phyloP scores from a whole-genome alignment of 2,113 vertebrate genomes.

The Amphiprion ocellaris region DNA sequence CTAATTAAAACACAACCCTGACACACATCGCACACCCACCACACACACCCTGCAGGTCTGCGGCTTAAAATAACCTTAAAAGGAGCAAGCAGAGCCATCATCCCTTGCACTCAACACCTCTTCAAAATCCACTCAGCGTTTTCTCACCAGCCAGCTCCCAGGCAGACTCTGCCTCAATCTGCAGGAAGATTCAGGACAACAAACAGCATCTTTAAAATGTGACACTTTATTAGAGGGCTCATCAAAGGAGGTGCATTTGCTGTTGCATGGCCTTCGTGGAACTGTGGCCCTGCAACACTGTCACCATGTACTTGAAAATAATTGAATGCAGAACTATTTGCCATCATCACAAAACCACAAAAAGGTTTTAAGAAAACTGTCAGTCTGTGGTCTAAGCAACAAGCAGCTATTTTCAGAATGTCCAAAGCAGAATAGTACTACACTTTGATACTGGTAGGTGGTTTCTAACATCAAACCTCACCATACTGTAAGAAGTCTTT shows the following conservation, averaged over 20 bases:
- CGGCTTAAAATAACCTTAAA: conserved; percentile 82
- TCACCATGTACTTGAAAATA: conserved; percentile 48
- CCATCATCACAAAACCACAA: conserved; percentile 24
- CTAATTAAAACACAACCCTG: conserved; percentile 84
- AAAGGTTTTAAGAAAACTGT: conserved; percentile 34
- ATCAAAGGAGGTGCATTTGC: conserved; percentile 58
- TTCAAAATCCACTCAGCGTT: conserved; percentile 76
- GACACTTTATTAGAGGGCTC: conserved; percentile 37
- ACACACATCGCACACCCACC: conserved; percentile 55
- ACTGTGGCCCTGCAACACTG: conserved; percentile 20
- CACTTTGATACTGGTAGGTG: not conserved
- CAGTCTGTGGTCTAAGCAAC: conserved; percentile 14
- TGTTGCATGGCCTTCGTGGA: conserved; percentile 52
- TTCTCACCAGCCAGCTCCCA: conserved; percentile 68
- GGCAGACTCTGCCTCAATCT: conserved; percentile 63
- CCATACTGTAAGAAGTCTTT: not conserved
- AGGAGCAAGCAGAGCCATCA: conserved; percentile 76
- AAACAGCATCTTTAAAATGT: conserved; percentile 57
- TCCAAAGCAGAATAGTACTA: conserved; percentile 25
- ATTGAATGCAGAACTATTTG: conserved; percentile 51
- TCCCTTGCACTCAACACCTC: conserved; percentile 78
- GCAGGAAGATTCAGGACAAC: conserved; percentile 59
- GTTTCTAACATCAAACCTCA: conserved; percentile 1
- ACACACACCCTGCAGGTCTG: conserved; percentile 74
- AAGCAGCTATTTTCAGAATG: not conserved